Conservation (phyloP, 2,888 invertebrate genomes). For the Phytoseiulus persimilis region DNA sequence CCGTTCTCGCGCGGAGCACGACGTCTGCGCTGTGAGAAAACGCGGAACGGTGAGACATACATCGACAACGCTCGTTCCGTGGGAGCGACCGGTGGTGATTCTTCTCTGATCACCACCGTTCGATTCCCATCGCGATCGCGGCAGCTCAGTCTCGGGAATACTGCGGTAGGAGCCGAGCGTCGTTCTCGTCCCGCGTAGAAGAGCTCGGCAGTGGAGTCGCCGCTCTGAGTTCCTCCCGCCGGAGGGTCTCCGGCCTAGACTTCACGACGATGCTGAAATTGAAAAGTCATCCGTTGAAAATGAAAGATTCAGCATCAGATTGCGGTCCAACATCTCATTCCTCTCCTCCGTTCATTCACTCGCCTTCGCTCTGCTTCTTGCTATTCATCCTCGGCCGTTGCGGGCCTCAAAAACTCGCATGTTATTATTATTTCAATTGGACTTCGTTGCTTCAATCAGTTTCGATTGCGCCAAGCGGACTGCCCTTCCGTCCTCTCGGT, state of each 20-base stretch:
- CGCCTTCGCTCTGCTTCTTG: not conserved
- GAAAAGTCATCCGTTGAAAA: not conserved
- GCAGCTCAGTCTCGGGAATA: too few relatives aligned
- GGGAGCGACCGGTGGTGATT: too few relatives aligned
- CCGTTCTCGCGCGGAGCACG: too few relatives aligned
- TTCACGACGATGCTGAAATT: not conserved
- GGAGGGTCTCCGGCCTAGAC: not conserved
- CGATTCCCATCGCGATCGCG: too few relatives aligned
- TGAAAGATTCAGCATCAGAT: not conserved
- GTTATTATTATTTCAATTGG: not conserved
- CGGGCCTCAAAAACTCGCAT: not conserved
- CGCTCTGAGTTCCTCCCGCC: not conserved
- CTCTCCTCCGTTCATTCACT: not conserved
- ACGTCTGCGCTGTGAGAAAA: too few relatives aligned
- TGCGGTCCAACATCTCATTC: not conserved
- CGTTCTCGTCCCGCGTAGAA: not conserved
- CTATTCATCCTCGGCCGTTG: not conserved
- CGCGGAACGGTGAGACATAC: too few relatives aligned
- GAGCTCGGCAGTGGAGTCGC: not conserved
- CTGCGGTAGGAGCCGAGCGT: not conserved
- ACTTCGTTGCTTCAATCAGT: not conserved
- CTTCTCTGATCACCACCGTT: too few relatives aligned
- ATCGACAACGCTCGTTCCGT: too few relatives aligned
- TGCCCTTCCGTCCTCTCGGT: not conserved
- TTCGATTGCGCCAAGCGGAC: not conserved